Evolutionary conservation across 2,113 vertebrate genomes (phyloP), one percentile per base, ranked within the genome.

Genomic region (Tupaia chinensis): DNA sequence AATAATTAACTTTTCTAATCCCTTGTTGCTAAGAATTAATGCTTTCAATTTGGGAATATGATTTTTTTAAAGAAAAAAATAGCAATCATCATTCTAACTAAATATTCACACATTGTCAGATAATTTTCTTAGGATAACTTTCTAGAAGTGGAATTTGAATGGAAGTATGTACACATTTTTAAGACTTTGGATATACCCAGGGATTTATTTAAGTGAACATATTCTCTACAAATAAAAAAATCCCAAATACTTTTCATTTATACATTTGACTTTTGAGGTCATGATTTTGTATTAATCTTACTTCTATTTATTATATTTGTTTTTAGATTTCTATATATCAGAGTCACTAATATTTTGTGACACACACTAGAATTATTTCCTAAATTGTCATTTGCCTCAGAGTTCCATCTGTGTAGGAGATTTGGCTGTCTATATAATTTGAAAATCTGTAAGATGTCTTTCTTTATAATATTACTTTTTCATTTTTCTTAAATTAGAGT

Each of bases 201-300:
- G 44, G 66, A 4, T 72, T 87, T 87, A 32, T 54, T 44, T 44
- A 44, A 44, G 10, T 56, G 44, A 3, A 70, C 17, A 20, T 86
- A 70, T 66, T 15, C 22, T 19, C 78, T 81, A n/a, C 4, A 81
- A 12, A 17, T 65, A 29, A 69, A 89, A 89, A 79, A 70, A 7
- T 0, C 0, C 1, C 44, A 94, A 72, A 78, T 73, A 80, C 79
- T 94, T 95, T 9, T 54, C 74, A 63, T 74, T 72, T 17, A 73
- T 81, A n/a, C 29, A 58, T 70, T 73, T 74, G 16, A 58, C 20
- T 93, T 87, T 90, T 65, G 20, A 68, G 27, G 25, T 60, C 68
- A 11, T 5, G 53, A 12, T 82, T 82, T 89, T 82, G 86, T 82
- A 95, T 63, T 92, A 72, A 93, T 88, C 91, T 88, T 84, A 7